Percentiles rank a stretch among this genome's conserved stretches.
phyloP scores from a whole-genome alignment of 2,113 vertebrate species.

The Equus przewalskii region DNA sequence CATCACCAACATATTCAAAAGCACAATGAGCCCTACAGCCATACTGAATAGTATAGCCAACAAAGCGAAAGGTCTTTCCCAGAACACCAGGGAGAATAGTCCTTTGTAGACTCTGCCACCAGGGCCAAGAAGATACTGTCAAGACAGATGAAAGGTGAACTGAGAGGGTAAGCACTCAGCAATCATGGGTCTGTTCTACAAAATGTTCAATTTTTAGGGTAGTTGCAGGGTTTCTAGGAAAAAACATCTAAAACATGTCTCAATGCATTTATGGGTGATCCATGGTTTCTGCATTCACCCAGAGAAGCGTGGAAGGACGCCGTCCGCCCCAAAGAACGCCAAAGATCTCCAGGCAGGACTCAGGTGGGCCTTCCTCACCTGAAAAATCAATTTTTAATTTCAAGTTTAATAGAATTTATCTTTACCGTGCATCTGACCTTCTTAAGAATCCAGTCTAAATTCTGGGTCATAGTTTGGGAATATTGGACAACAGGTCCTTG shows the following conservation, averaged over 20 bases:
- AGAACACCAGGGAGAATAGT: slow-evolving; percentile 88
- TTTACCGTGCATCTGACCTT: background rate
- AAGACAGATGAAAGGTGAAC: too few species aligned
- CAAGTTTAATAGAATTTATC: background rate
- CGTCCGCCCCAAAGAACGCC: background rate
- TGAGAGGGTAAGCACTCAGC: too few species aligned
- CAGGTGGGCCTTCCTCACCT: background rate
- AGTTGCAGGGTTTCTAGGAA: background rate
- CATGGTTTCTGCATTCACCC: background rate
- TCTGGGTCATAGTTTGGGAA: background rate
- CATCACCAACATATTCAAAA: slow-evolving; percentile 93
- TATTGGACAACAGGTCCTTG: background rate
- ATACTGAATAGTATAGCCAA: slow-evolving; percentile 93
- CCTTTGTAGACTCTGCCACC: slow-evolving; percentile 17
- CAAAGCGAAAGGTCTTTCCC: slow-evolving; percentile 89
- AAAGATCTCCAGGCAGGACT: background rate
- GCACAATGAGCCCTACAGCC: slow-evolving; percentile 93
- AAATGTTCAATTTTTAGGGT: background rate
- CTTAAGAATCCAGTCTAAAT: background rate
- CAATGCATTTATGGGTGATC: background rate
- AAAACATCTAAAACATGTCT: background rate
- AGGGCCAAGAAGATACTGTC: background rate
- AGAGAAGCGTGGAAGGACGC: too few species aligned
- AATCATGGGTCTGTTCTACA: background rate
- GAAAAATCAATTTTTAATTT: background rate